Conservation (phyloP, 2,113 vertebrate genomes). For the Nerophis lumbriciformis region DNA sequence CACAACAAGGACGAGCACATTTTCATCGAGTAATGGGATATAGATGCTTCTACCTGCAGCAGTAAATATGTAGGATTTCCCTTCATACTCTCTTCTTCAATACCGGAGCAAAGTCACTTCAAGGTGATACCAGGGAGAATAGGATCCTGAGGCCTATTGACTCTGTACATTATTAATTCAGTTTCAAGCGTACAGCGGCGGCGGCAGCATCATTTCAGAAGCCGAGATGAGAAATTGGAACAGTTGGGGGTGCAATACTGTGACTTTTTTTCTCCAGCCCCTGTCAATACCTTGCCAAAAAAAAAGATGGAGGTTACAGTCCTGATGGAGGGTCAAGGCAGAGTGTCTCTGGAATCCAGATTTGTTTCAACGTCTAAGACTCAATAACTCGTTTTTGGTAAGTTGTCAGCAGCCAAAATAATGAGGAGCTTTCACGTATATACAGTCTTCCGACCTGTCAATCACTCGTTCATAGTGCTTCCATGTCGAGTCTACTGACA, state of each 20-base stretch:
- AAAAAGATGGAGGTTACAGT: conserved; percentile 56
- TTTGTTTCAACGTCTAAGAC: neutral
- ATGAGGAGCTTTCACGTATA: neutral
- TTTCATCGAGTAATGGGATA: conserved; percentile 28
- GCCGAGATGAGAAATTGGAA: conserved; percentile 67
- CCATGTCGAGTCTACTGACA: no score
- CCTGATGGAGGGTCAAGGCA: conserved; percentile 28
- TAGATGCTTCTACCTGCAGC: conserved; percentile 9
- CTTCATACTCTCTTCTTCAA: conserved; percentile 29
- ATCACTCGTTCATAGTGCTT: no score
- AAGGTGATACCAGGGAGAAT: conserved; percentile 70
- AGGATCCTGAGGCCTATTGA: conserved; percentile 67
- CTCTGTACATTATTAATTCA: conserved; percentile 76
- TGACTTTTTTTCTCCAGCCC: conserved; percentile 53
- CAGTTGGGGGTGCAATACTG: conserved; percentile 65
- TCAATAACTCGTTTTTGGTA: conserved; percentile 8
- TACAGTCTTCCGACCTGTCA: no score
- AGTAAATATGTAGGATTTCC: conserved; percentile 46
- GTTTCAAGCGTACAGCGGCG: conserved; percentile 65
- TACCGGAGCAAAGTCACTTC: conserved; percentile 68
- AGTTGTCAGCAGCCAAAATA: conserved; percentile 10
- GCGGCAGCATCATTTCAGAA: conserved; percentile 64
- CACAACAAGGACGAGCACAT: conserved; percentile 6
- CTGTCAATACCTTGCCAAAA: conserved; percentile 56
- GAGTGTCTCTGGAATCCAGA: conserved; percentile 23